Evolutionary conservation across 2,888 invertebrate species (phyloP).

Genomic region (Syrista parreyssii): DNA sequence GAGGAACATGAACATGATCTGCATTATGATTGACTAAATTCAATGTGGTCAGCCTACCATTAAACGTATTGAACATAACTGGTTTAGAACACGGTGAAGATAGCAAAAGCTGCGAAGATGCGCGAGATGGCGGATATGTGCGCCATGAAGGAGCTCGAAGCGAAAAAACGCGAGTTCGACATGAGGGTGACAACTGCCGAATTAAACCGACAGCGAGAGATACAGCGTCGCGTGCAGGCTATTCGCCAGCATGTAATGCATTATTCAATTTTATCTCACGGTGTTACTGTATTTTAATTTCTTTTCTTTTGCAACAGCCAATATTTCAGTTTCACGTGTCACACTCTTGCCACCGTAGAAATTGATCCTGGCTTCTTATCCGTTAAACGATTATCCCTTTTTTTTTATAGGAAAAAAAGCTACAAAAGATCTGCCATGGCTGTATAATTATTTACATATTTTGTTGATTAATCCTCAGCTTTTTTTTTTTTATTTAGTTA

Average conservation of each 20-base stretch:
- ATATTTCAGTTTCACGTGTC: not conserved
- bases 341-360: not conserved
- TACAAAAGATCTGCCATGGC: not conserved
- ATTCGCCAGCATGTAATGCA: constrained; percentile 82
- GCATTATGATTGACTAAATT: not conserved
- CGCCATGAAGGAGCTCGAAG: constrained; percentile 76
- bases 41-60: not conserved
- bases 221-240: constrained; percentile 86
- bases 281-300: constrained; percentile 22
- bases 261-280: constrained; percentile 59
- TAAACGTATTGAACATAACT: constrained; percentile 2
- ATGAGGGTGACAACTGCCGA: constrained; percentile 84
- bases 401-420: not conserved
- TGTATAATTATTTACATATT: not conserved
- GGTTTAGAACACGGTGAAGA: constrained; percentile 74
- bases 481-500: not conserved
- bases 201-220: constrained; percentile 85
- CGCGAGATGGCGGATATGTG: constrained; percentile 75
- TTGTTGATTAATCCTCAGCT: not conserved
- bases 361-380: not conserved
- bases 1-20: not conserved
- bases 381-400: not conserved
- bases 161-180: constrained; percentile 69
- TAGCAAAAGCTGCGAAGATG: constrained; percentile 70
- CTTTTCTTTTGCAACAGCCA: constrained; percentile 17